Conservation (phyloP, 2,888 invertebrate species). For the Cosmia trapezina region DNA sequence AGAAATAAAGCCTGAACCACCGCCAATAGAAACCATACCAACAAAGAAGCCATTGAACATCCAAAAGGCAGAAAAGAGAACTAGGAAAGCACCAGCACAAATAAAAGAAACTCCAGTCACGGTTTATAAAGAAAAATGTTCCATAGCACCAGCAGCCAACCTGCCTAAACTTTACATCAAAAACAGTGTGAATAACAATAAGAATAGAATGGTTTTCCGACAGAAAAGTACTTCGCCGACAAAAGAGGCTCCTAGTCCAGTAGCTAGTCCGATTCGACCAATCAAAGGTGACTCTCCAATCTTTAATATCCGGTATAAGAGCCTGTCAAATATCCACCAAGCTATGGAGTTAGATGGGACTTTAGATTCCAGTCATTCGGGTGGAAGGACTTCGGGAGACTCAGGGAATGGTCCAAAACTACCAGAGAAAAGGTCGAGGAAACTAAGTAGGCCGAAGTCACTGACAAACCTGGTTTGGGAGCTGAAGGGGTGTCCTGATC, state of each 20-base stretch:
- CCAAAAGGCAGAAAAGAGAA: constrained; percentile 93
- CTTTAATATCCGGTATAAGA: constrained; percentile 94
- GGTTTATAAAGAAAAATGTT: constrained; percentile 91
- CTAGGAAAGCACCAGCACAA: constrained; percentile 92
- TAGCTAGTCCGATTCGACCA: constrained; percentile 87
- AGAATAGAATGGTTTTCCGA: constrained; percentile 91
- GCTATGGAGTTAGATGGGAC: constrained; percentile 95
- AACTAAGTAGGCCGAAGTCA: constrained; percentile 95
- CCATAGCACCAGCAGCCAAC: constrained; percentile 88
- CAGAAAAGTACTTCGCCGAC: constrained; percentile 94
- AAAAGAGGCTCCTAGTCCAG: constrained; percentile 93
- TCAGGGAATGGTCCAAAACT: constrained; percentile 94
- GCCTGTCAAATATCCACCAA: constrained; percentile 93
- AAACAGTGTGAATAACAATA: constrained; percentile 92
- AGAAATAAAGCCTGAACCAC: constrained; percentile 95
- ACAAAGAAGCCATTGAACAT: constrained; percentile 92
- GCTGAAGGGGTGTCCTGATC: constrained; percentile 87
- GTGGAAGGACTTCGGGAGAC: constrained; percentile 96
- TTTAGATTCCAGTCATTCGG: constrained; percentile 97
- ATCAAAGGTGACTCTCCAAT: constrained; percentile 93
- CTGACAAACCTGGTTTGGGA: constrained; percentile 97
- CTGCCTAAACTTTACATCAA: constrained; percentile 95
- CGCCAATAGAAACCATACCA: constrained; percentile 97
- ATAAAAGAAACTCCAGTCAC: constrained; percentile 90
- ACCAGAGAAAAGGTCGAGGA: constrained; percentile 95